Evolutionary conservation across 2,113 vertebrate species (phyloP), one percentile per base, ranked within the genome.

Genomic region (Morone chrysops): DNA sequence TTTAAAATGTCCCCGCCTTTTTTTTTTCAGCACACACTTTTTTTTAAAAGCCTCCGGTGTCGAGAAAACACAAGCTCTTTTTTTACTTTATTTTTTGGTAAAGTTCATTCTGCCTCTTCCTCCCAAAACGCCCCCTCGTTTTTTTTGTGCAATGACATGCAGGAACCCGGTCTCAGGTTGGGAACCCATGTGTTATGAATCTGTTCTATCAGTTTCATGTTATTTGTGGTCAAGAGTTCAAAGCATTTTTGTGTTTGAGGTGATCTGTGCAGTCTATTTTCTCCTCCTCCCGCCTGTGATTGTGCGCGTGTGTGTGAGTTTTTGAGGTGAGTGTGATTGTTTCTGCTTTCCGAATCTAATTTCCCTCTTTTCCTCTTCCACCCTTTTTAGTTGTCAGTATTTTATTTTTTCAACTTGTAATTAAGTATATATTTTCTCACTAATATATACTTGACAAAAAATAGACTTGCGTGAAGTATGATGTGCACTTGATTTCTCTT

Each of bases 381-480:
- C 83, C 82, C 90, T 92, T 90, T 94, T 90, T 94, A 9, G 63
- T 90, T 86, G 81, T 93, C 92, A 92, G 90, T 93, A 90, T 94
- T 92, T 91, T 84, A 66, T 92, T 92, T 92, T 82, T 91, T 87
- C 75, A 86, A 89, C 94, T 82, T 89, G 91, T 92, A 87, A 70
- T 91, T 83, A 75, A 93, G 93, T 96, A 92, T 94, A 96, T 96
- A 94, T 95, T 95, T 93, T 87, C 92, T 95, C 94, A 81, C 91
- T 92, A 65, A 67, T 94, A 95, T 95, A 88, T 95, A 95, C 96
- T 97, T 97, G 94, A 95, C 96, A 95, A 93, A 93, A 86, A 84
- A 90, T 90, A 92, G 94, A 87, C 88, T 84, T 78, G 93, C 45
- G 96, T 96, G 94, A 96, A 96, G 96, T 96, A 95, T 94, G 91